phyloP scores from a whole-genome alignment of 2,113 vertebrate species.

The Bubo blakistoni region DNA sequence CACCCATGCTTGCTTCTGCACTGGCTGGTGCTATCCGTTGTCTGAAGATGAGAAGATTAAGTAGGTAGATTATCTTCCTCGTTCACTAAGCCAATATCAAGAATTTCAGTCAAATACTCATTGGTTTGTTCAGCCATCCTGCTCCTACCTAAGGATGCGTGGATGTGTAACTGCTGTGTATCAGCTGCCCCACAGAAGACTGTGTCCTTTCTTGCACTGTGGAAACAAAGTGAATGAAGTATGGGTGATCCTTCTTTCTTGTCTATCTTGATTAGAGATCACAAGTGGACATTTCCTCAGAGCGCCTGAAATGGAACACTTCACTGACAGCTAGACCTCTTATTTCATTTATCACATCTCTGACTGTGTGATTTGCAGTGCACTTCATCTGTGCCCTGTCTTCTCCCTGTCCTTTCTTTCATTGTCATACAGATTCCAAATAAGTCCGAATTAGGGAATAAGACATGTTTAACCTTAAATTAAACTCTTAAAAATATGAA shows the following conservation, averaged over 20 bases:
- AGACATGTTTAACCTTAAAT: background rate
- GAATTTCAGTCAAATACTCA: background rate
- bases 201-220: background rate
- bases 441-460: background rate
- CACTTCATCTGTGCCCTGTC: background rate
- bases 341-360: background rate
- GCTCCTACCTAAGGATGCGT: background rate
- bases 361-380: background rate
- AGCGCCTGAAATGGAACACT: background rate
- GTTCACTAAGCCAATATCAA: background rate
- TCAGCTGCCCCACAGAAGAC: background rate
- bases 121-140: background rate
- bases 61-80: background rate
- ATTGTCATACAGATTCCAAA: fast-evolving
- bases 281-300: background rate
- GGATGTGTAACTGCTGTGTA: background rate
- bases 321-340: background rate
- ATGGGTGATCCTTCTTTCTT: background rate
- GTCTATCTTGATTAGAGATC: background rate
- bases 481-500: background rate
- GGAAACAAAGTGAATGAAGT: background rate
- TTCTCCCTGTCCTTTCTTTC: background rate
- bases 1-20: background rate
- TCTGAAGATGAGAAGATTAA: background rate
- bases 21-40: background rate